Evolutionary conservation across 2,888 invertebrate genomes (phyloP).

Genomic region (Megastigmus dorsalis): DNA sequence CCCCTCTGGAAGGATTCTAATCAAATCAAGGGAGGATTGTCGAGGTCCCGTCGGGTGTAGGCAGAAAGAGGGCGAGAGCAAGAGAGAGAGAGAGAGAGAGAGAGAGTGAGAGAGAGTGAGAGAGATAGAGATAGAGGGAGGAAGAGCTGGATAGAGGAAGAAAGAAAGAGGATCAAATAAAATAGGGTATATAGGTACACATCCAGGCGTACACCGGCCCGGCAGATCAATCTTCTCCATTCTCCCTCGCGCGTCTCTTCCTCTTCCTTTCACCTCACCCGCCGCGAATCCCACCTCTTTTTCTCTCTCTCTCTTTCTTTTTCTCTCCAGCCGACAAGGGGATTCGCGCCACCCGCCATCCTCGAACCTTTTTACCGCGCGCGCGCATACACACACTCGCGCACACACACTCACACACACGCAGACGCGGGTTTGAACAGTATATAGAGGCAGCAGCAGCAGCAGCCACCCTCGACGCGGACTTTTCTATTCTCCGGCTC

Average conservation of each 20-base stretch:
- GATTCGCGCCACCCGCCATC: constrained; percentile 57
- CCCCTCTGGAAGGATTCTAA: constrained; percentile 47
- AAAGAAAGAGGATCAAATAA: constrained; percentile 59
- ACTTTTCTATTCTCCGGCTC: constrained; percentile 23
- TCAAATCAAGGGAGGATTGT: constrained; percentile 56
- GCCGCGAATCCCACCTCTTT: too few species aligned
- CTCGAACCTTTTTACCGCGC: constrained; percentile 55
- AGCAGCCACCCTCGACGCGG: background rate
- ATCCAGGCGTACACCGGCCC: constrained; percentile 52
- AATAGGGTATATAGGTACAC: constrained; percentile 57
- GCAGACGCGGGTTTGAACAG: too few species aligned
- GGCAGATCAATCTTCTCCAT: constrained; percentile 63
- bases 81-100: constrained; percentile 13
- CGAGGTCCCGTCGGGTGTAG: constrained; percentile 51
- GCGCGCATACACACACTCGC: background rate
- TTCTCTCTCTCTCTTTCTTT: background rate
- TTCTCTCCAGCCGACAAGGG: constrained; percentile 62
- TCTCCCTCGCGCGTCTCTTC: constrained; percentile 59
- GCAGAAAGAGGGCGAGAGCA: background rate
- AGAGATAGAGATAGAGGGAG: background rate
- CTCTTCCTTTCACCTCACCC: constrained; percentile 58
- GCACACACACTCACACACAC: background rate
- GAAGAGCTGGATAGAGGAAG: too few species aligned
- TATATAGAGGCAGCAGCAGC: background rate
- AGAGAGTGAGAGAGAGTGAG: too few species aligned